phyloP scores from a whole-genome alignment of 2,797 vertebrate genomes.

The Hoplostethus atlanticus region DNA sequence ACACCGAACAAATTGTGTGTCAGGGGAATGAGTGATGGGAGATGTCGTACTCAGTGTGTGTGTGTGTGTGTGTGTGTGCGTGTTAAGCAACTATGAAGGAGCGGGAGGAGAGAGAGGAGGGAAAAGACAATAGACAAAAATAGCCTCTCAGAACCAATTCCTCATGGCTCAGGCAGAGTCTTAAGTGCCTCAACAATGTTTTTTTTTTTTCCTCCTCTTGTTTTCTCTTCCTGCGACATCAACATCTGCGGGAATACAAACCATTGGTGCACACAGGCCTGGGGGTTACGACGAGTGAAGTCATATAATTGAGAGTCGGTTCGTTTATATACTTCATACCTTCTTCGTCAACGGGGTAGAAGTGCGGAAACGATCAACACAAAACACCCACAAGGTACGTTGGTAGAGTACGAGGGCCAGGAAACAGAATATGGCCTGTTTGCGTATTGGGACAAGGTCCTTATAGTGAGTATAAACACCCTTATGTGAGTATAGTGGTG shows the following conservation, averaged over 20 bases:
- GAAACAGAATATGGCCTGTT: background rate
- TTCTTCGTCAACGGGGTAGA: slow-evolving; percentile 44
- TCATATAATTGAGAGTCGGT: slow-evolving; percentile 36
- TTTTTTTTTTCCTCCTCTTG: background rate
- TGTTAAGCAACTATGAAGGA: slow-evolving; percentile 27
- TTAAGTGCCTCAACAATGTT: slow-evolving; percentile 21
- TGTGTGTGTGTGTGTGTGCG: slow-evolving; percentile 2
- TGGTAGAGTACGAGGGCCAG: background rate
- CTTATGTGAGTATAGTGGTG: slow-evolving; percentile 31
- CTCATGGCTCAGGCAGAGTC: slow-evolving; percentile 34
- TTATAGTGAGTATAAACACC: slow-evolving; percentile 53
- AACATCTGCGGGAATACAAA: slow-evolving; percentile 63
- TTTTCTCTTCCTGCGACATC: slow-evolving; percentile 52
- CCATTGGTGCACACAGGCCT: slow-evolving; percentile 42
- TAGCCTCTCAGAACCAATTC: slow-evolving; percentile 53
- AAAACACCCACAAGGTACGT: slow-evolving; percentile 27
- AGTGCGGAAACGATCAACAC: slow-evolving; percentile 61
- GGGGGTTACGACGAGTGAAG: slow-evolving; percentile 55
- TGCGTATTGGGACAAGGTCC: slow-evolving; percentile 53
- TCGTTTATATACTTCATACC: slow-evolving; percentile 41
- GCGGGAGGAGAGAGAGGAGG: background rate
- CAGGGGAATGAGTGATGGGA: slow-evolving; percentile 35
- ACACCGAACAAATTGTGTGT: slow-evolving; percentile 40
- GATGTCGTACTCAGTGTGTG: slow-evolving; percentile 17
- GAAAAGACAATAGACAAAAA: slow-evolving; percentile 52